phyloP scores from a whole-genome alignment of 2,888 invertebrate species.

The Caenorhabditis angaria region DNA sequence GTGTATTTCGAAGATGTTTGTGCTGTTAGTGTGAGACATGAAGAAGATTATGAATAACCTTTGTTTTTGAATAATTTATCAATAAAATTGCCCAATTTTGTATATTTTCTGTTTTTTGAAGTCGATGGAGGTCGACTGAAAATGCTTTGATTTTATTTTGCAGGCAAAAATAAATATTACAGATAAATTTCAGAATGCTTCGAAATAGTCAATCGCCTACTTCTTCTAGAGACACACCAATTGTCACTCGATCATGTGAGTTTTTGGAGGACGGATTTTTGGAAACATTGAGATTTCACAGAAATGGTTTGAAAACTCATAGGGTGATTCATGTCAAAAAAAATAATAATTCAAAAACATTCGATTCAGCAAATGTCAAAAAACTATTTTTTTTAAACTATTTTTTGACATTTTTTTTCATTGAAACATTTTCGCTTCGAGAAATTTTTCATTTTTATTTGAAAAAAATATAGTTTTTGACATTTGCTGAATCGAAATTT shows the following conservation, averaged over 20 bases:
- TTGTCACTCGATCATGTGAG: conserved; percentile 26
- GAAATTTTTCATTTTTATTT: too few species aligned
- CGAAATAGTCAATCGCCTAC: conserved; percentile 19
- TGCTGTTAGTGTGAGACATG: conserved; percentile 29
- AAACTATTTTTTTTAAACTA: too few species aligned
- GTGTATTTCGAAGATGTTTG: conserved; percentile 58
- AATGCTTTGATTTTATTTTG: conserved; percentile 15
- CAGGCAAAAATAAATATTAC: not conserved
- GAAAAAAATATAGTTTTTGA: too few species aligned
- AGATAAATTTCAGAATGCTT: conserved; percentile 13
- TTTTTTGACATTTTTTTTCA: too few species aligned
- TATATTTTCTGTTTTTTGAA: not conserved
- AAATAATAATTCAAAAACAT: not conserved
- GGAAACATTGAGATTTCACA: not conserved
- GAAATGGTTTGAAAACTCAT: not conserved
- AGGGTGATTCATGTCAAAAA: not conserved
- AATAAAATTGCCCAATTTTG: conserved; percentile 8
- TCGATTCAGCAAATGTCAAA: not conserved
- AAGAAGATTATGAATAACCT: conserved; percentile 48
- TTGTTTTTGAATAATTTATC: not conserved
- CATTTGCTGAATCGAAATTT: too few species aligned
- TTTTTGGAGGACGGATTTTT: not conserved
- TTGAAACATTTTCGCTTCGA: too few species aligned
- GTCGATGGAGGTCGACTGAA: conserved; percentile 24
- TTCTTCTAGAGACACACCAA: conserved; percentile 22